These are phyloP conservation scores for Ammospiza maritima DNA, from an alignment of 2,797 vertebrate species.

Conservation along the genomic window DNA sequence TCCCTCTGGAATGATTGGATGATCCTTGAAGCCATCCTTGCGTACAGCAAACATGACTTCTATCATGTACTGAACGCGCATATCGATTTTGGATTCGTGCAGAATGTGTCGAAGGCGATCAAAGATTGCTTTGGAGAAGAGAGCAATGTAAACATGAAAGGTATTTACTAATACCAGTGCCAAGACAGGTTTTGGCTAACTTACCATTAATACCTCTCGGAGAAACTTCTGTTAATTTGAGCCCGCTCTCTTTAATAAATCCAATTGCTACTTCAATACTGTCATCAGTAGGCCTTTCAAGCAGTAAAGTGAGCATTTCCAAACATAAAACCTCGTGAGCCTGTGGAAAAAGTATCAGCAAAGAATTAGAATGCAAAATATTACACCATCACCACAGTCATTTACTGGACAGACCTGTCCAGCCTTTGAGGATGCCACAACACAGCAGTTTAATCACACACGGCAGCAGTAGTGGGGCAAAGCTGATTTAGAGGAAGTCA, in stretches of 20 bases:
- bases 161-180: background rate
- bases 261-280: slow-evolving; percentile 96
- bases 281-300: slow-evolving; percentile 96
- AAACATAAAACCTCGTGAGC: slow-evolving; percentile 96
- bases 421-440: background rate
- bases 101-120: slow-evolving; percentile 96
- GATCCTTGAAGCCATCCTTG: slow-evolving; percentile 98
- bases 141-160: background rate
- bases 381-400: background rate
- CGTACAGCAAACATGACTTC: slow-evolving; percentile 99
- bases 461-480: background rate
- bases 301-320: slow-evolving; percentile 95
- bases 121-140: slow-evolving; percentile 87
- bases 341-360: slow-evolving; percentile 65
- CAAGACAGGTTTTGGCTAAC: background rate
- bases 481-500: background rate
- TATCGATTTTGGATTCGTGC: slow-evolving; percentile 95
- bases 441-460: background rate
- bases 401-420: background rate
- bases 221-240: slow-evolving; percentile 95
- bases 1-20: slow-evolving; percentile 90
- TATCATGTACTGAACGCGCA: slow-evolving; percentile 99
- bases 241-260: slow-evolving; percentile 96
- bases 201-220: slow-evolving; percentile 95
- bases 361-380: background rate